phyloP scores from a whole-genome alignment of 2,797 vertebrate species.

The Varecia variegata region DNA sequence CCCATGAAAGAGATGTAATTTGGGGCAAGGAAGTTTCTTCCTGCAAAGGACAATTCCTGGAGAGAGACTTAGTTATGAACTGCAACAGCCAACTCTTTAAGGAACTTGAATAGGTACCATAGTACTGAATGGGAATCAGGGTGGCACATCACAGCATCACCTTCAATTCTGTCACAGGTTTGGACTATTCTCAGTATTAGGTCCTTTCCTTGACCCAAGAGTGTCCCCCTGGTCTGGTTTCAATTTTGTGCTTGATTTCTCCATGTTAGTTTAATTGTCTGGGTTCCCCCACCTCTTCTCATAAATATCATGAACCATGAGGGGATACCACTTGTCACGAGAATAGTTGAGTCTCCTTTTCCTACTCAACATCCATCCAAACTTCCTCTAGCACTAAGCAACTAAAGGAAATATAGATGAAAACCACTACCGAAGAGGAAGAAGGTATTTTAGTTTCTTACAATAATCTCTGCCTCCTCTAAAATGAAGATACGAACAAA shows the following conservation, averaged over 20 bases:
- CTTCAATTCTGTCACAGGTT: background rate
- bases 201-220: background rate
- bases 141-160: background rate
- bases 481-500: background rate
- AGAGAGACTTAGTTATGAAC: background rate
- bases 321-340: background rate
- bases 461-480: background rate
- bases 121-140: background rate
- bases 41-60: background rate
- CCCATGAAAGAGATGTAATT: background rate
- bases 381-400: background rate
- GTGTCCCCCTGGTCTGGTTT: background rate
- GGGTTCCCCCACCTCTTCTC: background rate
- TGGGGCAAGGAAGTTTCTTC: background rate
- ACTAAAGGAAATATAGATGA: background rate
- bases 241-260: background rate
- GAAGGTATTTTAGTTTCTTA: background rate
- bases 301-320: background rate
- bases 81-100: background rate
- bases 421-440: background rate
- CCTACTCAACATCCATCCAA: background rate
- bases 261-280: background rate
- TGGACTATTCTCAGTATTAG: background rate
- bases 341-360: background rate
- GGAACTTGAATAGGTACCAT: background rate